phyloP scores from a whole-genome alignment of 2,797 vertebrate species.

The Rhyacichthys aspro region DNA sequence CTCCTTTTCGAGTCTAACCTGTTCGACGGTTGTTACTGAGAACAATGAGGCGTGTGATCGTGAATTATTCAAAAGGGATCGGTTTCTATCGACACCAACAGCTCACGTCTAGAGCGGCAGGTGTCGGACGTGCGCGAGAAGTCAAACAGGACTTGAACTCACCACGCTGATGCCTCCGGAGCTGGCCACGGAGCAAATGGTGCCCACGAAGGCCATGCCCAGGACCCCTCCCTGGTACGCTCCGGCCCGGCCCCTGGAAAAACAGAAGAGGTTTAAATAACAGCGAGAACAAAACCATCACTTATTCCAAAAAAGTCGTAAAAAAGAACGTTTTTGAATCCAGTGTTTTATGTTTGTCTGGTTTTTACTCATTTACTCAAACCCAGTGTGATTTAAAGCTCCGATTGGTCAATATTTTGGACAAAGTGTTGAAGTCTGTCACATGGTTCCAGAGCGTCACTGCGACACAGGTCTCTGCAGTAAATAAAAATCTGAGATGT shows the following conservation, averaged over 20 bases:
- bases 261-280: not conserved
- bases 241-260: conserved; percentile 68
- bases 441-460: too few species aligned
- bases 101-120: conserved; percentile 15
- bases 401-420: too few species aligned
- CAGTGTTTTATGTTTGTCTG: too few species aligned
- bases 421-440: too few species aligned
- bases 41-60: conserved; percentile 6
- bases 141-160: conserved; percentile 57
- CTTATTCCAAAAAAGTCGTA: too few species aligned
- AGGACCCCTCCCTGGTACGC: conserved; percentile 56
- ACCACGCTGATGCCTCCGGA: conserved; percentile 87
- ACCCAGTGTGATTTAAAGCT: too few species aligned
- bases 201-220: conserved; percentile 88
- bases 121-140: conserved; percentile 23
- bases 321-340: too few species aligned
- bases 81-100: conserved; percentile 32
- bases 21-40: conserved; percentile 22
- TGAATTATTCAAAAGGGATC: conserved; percentile 70
- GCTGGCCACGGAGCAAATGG: conserved; percentile 78
- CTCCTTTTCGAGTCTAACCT: conserved; percentile 29
- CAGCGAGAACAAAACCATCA: too few species aligned
- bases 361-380: too few species aligned
- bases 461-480: too few species aligned
- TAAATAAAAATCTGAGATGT: too few species aligned